Evolutionary conservation across 2,888 invertebrate species (phyloP), one percentile per base, ranked within the genome.

Genomic region (Sclerodermus sp.): DNA sequence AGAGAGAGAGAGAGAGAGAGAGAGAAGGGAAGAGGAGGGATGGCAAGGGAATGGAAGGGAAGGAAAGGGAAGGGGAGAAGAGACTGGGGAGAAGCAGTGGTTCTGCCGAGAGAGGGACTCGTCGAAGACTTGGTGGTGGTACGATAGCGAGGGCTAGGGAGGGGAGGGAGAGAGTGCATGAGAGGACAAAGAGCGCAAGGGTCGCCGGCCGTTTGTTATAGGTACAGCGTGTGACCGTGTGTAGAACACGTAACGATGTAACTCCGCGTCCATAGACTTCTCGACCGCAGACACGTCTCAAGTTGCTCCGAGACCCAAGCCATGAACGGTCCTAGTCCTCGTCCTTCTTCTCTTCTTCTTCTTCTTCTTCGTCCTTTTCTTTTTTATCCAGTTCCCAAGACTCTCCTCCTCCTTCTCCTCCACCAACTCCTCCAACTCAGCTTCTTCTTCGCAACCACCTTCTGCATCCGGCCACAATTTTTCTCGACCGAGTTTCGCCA

Each of bases 121-220:
- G n/a, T n/a, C n/a, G n/a, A n/a, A 38, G 13, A n/a, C 9, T n/a
- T 41, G 42, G 37, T 31, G n/a, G 29, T 12, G 18, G 37, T 6
- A 2, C n/a, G 32, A 29, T 40, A 14, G 37, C 41, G n/a, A n/a
- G n/a, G n/a, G n/a, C n/a, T n/a, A n/a, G n/a, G 12, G 23, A n/a
- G n/a, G 36, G 38, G 38, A 45, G 45, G 41, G 14, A 31, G 47
- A 36, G 47, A 51, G 51, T n/a, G n/a, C n/a, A n/a, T 46, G 55
- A 45, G 55, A 56, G 64, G 67, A 68, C 66, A 64, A 66, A 67
- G 68, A 66, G 58, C 60, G 51, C 50, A 47, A 63, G 63, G 67
- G 67, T 68, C 67, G 66, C 63, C 68, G 68, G 52, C 64, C 70
- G 64, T 70, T 65, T 57, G 60, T 64, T 52, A 58, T 64, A 66